Evolutionary conservation across 2,113 vertebrate species (phyloP), one percentile per base, ranked within the genome.

Genomic region (Alethe diademata): DNA sequence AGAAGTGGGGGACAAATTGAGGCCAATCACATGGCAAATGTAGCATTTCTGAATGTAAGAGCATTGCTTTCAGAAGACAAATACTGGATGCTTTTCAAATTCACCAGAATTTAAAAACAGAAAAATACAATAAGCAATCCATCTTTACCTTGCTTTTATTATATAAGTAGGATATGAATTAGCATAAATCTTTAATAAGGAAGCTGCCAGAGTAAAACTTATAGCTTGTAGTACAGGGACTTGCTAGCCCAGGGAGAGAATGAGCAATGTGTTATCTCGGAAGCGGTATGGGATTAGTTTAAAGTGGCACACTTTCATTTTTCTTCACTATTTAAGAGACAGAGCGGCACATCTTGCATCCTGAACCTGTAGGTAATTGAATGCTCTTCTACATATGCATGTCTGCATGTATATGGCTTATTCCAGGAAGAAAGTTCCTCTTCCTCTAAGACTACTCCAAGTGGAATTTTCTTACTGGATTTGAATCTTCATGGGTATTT

Each of bases 111-210:
- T 83, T 80, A 50, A 86, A 95, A 93, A 35, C 2, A 88, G 61
- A 82, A 88, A 87, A 78, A 64, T 56, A 8, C 14, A 82, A 60
- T 65, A 54, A 56, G 16, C 8, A 64, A 75, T 90, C 31, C 8
- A 29, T 90, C 31, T 75, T 82, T 45, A 82, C n/a, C 54, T 79
- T 82, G 31, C 13, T 91, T 87, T 91, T 90, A 50, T 86, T 76
- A 53, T 33, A 54, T 65, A 23, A 61, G n/a, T 76, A 73, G 25
- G 36, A 35, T 61, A 60, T 26, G 42, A 83, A 93, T 90, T 92
- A 86, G n/a, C 58, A 86, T 76, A 58, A 88, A 79, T 88, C 50
- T 88, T 90, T 92, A 94, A 96, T 85, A 90, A 48, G 23, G 25
- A 75, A 79, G n/a, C 50, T 76, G 82, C 25, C 9, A 43, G 23